These are phyloP conservation scores for Myripristis murdjan DNA, from an alignment of 2,797 vertebrate species.

Conservation along the genomic window DNA sequence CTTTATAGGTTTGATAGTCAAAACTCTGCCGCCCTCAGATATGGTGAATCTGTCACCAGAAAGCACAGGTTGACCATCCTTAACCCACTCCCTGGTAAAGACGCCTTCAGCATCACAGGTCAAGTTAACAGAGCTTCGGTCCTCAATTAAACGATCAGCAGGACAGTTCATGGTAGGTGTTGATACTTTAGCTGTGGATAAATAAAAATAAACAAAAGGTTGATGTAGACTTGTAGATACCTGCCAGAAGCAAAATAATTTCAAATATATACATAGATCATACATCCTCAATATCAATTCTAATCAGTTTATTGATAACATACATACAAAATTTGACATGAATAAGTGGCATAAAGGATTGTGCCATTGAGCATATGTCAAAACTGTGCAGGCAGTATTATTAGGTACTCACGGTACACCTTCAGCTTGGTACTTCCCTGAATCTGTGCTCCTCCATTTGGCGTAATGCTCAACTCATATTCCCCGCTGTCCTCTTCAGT, in stretches of 20 bases:
- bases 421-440: conserved; percentile 29
- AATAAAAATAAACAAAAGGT: background rate
- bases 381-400: too few relatives aligned
- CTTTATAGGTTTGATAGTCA: conserved; percentile 53
- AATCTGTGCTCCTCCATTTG: background rate
- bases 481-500: conserved; percentile 53
- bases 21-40: conserved; percentile 40
- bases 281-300: too few relatives aligned
- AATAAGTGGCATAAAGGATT: too few relatives aligned
- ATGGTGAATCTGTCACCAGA: conserved; percentile 48
- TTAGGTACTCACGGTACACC: conserved; percentile 47
- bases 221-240: background rate
- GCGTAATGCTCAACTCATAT: conserved; percentile 49
- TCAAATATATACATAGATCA: background rate
- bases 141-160: conserved; percentile 42
- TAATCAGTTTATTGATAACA: too few relatives aligned
- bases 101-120: conserved; percentile 41
- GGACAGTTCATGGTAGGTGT: conserved; percentile 46
- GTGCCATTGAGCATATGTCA: background rate
- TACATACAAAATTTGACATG: too few relatives aligned
- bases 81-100: conserved; percentile 52
- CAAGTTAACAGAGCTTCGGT: conserved; percentile 49
- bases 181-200: conserved; percentile 41
- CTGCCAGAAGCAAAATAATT: background rate
- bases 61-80: conserved; percentile 49